Evolutionary conservation across 1,140 invertebrate species (phyloP).

Genomic region (Nasonia longicornis): DNA sequence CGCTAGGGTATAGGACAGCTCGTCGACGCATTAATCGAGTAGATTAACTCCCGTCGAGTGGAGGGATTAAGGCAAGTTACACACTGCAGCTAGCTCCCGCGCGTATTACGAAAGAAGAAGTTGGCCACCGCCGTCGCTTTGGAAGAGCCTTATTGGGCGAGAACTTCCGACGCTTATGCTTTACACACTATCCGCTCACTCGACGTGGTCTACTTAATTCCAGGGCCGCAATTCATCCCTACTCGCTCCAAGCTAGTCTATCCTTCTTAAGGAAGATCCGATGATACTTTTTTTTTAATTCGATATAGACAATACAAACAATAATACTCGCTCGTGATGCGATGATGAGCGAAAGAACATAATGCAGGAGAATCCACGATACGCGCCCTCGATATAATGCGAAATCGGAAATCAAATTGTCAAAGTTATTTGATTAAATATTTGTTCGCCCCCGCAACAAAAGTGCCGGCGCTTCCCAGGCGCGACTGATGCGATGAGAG

Average conservation of each 20-base stretch:
- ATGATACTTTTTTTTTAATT: no score
- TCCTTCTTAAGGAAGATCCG: background rate
- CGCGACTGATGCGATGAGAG: no score
- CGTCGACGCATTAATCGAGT: constrained; percentile 44
- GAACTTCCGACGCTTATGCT: constrained; percentile 30
- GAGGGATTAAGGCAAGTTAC: constrained; percentile 37
- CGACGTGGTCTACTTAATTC: constrained; percentile 1
- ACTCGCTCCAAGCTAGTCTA: background rate
- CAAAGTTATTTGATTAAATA: background rate
- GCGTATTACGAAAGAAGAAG: constrained; percentile 27
- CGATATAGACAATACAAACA: no score
- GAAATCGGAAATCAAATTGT: no score
- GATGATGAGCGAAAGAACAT: no score
- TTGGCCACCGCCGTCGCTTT: constrained; percentile 1
- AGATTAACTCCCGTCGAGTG: constrained; percentile 39
- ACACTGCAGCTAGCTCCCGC: background rate
- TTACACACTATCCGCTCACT: background rate
- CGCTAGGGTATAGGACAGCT: background rate
- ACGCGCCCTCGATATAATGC: no score
- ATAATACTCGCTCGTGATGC: no score
- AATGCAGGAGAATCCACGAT: no score
- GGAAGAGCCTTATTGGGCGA: constrained; percentile 24
- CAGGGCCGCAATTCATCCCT: background rate
- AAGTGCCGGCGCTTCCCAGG: no score
- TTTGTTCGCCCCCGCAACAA: background rate